Base-by-base conservation (phyloP, 2,888 invertebrate genomes). In the Cephonodes hylas region DNA sequence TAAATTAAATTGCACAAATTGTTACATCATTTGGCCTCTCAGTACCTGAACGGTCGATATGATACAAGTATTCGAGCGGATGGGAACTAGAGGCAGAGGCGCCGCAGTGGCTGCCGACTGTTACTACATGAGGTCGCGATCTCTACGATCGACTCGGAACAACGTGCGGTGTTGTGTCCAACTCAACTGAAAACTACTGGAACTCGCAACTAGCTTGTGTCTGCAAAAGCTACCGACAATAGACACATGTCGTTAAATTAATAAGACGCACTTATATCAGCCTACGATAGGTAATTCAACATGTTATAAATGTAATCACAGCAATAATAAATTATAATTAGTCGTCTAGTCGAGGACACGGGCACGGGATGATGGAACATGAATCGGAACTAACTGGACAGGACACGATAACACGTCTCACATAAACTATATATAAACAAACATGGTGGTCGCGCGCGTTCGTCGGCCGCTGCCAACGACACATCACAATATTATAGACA, bases 261-360 rank as follows among this genome's bases (percentile, higher is more conserved):
- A 66, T 66, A 70, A 72, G 67, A 71, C 69, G 66, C 70, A 71
- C 66, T 66, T 69, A 69, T 59, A 58, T 65, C 68, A 64, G 64
- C 67, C 67, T 73, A 70, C 63, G 66, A 73, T 67, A 68, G 68
- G 67, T 67, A 66, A 72, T 57, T 45, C 58, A 61, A 58, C 38
- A 25, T 58, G 84, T 85, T 84, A 88, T 86, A 88, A 85, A 87
- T 88, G 87, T 90, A 90, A 91, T 91, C 89, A 91, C 90, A 91
- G 89, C 87, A 86, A 85, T 78, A 79, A 80, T 88, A 88, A 91
- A 91, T 89, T 87, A 90, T 85, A 88, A 87, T 72, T 81, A 77
- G 74, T 82, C 75, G 77, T 81, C 72, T 83, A 70, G 77, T 53
- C 27, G 53, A 53, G 53, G 53, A 53, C 53, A 53, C 53, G 53